Conservation (phyloP, 2,113 vertebrate species). For the Lontra canadensis region DNA sequence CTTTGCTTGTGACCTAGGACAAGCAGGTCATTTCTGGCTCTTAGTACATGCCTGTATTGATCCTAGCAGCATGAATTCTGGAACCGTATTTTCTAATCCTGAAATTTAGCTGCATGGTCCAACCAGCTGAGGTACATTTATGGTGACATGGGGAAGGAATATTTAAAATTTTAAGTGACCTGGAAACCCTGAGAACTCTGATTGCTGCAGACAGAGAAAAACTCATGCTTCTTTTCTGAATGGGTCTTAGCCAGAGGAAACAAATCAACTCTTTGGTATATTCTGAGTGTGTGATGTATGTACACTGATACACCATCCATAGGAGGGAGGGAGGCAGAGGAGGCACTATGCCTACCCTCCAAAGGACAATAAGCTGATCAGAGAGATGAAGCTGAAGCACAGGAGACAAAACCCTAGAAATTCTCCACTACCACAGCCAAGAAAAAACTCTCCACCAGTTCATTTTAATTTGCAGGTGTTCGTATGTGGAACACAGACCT, state of each 20-base stretch:
- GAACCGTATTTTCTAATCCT: not conserved
- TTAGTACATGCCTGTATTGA: not conserved
- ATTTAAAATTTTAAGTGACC: slow-evolving; percentile 26
- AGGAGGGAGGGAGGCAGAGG: not conserved
- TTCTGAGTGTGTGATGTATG: not conserved
- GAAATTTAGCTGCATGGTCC: not conserved
- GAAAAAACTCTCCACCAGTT: not conserved
- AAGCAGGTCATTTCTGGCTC: not conserved
- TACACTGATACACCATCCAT: not conserved
- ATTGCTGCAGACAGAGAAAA: not conserved
- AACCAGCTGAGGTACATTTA: not conserved
- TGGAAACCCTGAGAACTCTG: slow-evolving; percentile 2
- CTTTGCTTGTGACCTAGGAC: not conserved
- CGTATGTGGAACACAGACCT: not conserved
- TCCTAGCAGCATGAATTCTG: not conserved
- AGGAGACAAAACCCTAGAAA: not conserved
- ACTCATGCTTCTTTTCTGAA: not conserved
- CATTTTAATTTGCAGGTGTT: not conserved
- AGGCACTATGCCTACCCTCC: not conserved
- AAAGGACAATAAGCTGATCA: not conserved
- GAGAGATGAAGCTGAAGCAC: not conserved
- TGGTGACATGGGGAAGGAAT: not conserved
- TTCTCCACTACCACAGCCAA: not conserved
- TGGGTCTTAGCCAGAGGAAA: not conserved
- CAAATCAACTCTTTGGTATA: not conserved